Conservation (phyloP, 2,113 vertebrate genomes). For the Lontra canadensis region DNA sequence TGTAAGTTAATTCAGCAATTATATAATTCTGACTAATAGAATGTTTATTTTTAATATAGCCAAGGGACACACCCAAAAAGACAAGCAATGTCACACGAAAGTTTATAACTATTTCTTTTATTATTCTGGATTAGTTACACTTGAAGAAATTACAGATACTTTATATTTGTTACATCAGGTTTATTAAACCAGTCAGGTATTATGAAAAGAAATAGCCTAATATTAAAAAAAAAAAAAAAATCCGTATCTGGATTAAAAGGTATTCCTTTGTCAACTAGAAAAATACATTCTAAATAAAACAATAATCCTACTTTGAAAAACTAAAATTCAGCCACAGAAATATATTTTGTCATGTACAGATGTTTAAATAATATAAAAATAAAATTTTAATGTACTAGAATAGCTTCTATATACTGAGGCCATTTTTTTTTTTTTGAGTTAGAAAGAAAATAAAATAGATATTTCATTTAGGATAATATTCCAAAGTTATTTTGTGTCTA, state of each 20-base stretch:
- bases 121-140: slow-evolving; percentile 2
- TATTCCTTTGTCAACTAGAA: slow-evolving; percentile 51
- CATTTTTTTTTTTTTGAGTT: neutral
- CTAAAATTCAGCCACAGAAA: slow-evolving; percentile 57
- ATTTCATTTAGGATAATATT: slow-evolving; percentile 18
- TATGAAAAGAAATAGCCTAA: neutral
- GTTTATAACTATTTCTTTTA: slow-evolving; percentile 31
- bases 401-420: neutral
- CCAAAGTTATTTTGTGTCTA: slow-evolving; percentile 22
- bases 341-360: slow-evolving; percentile 51
- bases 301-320: slow-evolving; percentile 22
- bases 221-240: neutral
- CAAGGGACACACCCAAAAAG: slow-evolving; percentile 36
- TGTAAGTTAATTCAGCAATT: neutral
- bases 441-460: neutral
- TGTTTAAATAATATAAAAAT: slow-evolving; percentile 77
- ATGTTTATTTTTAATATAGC: slow-evolving; percentile 42
- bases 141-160: slow-evolving; percentile 58
- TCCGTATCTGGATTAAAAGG: neutral
- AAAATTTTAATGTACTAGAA: slow-evolving; percentile 59
- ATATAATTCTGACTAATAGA: slow-evolving; percentile 8
- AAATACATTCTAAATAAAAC: slow-evolving; percentile 50
- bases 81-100: slow-evolving; percentile 34
- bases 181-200: slow-evolving; percentile 36
- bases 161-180: slow-evolving; percentile 18